Evolutionary conservation across 2,113 vertebrate genomes (phyloP).

Genomic region (Castor canadensis): DNA sequence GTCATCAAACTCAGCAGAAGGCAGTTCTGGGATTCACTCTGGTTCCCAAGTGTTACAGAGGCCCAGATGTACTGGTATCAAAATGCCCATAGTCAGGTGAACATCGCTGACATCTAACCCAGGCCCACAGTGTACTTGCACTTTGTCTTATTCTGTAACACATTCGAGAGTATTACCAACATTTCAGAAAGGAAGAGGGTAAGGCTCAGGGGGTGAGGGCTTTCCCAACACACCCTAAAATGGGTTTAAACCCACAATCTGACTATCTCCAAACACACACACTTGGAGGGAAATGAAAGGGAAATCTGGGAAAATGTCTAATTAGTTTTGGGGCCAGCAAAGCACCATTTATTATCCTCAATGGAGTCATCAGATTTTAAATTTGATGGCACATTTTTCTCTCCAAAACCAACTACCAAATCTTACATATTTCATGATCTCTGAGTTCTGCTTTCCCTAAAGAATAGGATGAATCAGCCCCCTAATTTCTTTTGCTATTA

Average conservation of each 20-base stretch:
- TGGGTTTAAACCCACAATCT: background rate
- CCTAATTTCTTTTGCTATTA: conserved; percentile 32
- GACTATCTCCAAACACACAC: background rate
- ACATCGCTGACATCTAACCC: background rate
- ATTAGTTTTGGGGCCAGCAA: background rate
- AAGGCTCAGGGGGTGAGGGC: background rate
- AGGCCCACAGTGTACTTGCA: fast-evolving
- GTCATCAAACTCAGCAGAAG: background rate
- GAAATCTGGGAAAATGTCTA: background rate
- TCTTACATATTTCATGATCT: conserved; percentile 48
- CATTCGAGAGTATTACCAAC: fast-evolving
- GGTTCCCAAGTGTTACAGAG: background rate
- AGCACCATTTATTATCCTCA: background rate
- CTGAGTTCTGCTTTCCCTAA: background rate
- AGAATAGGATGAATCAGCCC: conserved; percentile 54
- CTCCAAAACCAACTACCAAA: background rate
- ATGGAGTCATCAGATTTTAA: background rate
- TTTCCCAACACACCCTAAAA: background rate
- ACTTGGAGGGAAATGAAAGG: background rate
- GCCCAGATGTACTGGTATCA: background rate
- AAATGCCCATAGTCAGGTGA: background rate
- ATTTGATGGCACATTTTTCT: background rate
- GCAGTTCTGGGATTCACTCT: background rate
- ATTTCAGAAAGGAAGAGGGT: background rate
- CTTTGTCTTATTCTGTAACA: background rate